Evolutionary conservation across 1,140 invertebrate genomes (phyloP), one percentile per base, ranked within the genome.

Genomic region (Drosophila ambigua): DNA sequence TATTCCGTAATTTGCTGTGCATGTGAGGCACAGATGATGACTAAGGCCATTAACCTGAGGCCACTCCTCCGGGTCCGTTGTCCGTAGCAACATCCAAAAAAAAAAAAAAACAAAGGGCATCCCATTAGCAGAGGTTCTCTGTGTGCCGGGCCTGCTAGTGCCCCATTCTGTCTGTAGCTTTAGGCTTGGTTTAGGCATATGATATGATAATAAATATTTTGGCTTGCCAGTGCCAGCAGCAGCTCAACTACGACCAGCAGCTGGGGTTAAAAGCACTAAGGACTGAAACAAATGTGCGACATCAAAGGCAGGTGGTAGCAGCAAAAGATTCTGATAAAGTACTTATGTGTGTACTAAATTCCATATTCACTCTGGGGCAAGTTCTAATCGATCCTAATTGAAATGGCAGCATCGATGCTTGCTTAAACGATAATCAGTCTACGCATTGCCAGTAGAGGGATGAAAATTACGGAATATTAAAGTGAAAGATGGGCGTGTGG

Each of bases 1-100:
- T 88, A 83, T 88, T 73, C 72, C 77, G 84, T 77, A 83, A 85
- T 88, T 82, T 72, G 49, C 60, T 44, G 35, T 62, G 69, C 78
- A 78, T 67, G 82, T 74, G 65, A 45, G 43, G 54, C 65, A 75
- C 59, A 60, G 57, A 63, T 78, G 55, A 69, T 62, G 65, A 61
- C 58, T 55, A 31, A 39, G 72, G 72, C 50, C 73, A 68, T 76
- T 76, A 76, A 76, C 73, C 73, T 57, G 41, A n/a, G 66, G 52
- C 57, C 68, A 63, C 71, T 45, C 71, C 59, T 28, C 57, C 6
- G 15, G 35, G 13, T 11, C 31, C 43, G 28, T 46, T 74, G 20
- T 55, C 43, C 26, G 23, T 23, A 31, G 52, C 31, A 24, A 65
- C 71, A 43, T 59, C 60, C 60, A 54, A 31, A 46, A 51, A 72